Evolutionary conservation across 2,797 vertebrate species (phyloP).

Genomic region (Peromyscus melanophrys): DNA sequence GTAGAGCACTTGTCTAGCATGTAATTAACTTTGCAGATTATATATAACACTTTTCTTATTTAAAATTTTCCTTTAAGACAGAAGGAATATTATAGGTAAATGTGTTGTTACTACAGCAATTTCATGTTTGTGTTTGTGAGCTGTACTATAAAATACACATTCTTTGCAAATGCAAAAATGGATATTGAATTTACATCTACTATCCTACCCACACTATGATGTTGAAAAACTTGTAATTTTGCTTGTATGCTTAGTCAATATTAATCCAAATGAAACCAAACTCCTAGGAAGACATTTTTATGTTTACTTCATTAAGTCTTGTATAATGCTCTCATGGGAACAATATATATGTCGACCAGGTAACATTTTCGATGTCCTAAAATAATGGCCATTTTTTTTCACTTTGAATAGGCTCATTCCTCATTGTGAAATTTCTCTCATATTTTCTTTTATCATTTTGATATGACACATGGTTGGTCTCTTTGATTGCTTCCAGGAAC

Average conservation of each 20-base stretch:
- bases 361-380: constrained; percentile 27
- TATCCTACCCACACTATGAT: no score
- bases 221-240: background rate
- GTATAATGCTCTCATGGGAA: background rate
- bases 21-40: background rate
- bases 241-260: background rate
- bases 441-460: constrained; percentile 20
- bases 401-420: background rate
- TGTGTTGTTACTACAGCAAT: background rate
- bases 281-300: constrained; percentile 1
- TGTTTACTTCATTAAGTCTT: background rate
- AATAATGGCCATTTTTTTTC: background rate
- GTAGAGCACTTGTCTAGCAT: background rate
- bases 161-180: background rate
- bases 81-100: background rate
- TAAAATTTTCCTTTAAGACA: background rate
- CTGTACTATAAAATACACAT: background rate
- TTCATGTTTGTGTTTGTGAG: background rate
- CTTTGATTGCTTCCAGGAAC: constrained; percentile 15
- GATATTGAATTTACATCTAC: background rate
- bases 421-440: constrained; percentile 7
- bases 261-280: background rate
- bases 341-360: background rate
- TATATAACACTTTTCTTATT: background rate
- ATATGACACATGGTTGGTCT: background rate